phyloP scores from a whole-genome alignment of 2,888 invertebrate genomes.

The Acanthosoma haemorrhoidale region DNA sequence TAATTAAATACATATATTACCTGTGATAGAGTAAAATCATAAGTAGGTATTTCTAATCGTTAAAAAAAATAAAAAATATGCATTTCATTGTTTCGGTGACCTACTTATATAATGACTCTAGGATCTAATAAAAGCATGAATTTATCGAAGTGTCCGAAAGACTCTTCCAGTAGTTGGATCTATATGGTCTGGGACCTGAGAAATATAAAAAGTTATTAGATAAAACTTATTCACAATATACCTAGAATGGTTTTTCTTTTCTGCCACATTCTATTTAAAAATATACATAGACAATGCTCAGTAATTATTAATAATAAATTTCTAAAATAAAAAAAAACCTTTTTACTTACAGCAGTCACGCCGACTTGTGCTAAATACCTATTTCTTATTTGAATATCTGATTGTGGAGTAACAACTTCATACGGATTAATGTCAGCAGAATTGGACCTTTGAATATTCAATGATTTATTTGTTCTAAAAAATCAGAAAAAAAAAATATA shows the following conservation, averaged over 20 bases:
- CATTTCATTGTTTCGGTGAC: no score
- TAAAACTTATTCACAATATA: not conserved
- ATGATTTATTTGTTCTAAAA: not conserved
- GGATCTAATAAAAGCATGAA: no score
- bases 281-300: no score
- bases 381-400: constrained; percentile 57
- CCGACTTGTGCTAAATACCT: constrained; percentile 57
- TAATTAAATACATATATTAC: no score
- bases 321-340: no score
- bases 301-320: no score
- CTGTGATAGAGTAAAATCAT: no score
- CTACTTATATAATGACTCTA: no score
- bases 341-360: constrained; percentile 51
- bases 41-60: no score
- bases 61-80: no score
- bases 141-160: constrained; percentile 31
- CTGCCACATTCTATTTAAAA: not conserved
- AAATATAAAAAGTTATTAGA: not conserved
- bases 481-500: not conserved
- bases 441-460: not conserved
- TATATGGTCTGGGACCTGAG: constrained; percentile 28
- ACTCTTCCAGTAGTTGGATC: constrained; percentile 25
- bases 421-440: constrained; percentile 50
- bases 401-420: constrained; percentile 50
- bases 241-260: not conserved